Evolutionary conservation across 2,888 invertebrate genomes (phyloP), one percentile per base, ranked within the genome.

Genomic region (Noctuana brunneofusca): DNA sequence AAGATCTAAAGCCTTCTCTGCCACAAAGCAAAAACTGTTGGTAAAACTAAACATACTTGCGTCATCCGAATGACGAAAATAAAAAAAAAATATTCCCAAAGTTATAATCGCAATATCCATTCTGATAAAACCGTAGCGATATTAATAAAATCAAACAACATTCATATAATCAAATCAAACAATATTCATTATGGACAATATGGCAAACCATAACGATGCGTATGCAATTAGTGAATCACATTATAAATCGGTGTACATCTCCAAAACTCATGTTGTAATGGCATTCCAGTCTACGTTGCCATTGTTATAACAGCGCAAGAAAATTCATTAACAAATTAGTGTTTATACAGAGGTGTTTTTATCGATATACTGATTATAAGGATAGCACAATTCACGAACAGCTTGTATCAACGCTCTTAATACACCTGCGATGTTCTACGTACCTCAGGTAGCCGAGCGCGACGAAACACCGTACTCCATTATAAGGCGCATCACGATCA

Each of bases 401-500:
- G 24, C 24, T 5, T 14, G 58, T 35, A 35, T 11, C 20, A 30
- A 55, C 49, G 38, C 35, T 14, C 20, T 8, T 11, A n/a, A 27
- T 35, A 27, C 58, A 59, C 30, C 52, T 43, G 24, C 56, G 14
- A 43, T 16, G 43, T 2, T 48, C 9, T 54, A 69, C 74, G 46
- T 73, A 76, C 76, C 76, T 76, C 67, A 72, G 69, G 68, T 66
- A 67, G 65, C 66, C 65, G 71, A 69, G 68, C 63, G 68, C 66
- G 65, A 68, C 58, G 69, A 58, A 55, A 68, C 55, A 70, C 67
- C 64, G 67, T 56, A 69, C 71, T 67, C 69, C 71, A 70, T 64
- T 59, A 53, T 64, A 58, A 48, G 52, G 49, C 52, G 66, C 64
- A 69, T 64, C 60, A 57, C 58, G 63, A 52, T 46, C 59, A 46